Evolutionary conservation across 2,113 vertebrate genomes (phyloP).

Genomic region (Callaeas wilsoni): DNA sequence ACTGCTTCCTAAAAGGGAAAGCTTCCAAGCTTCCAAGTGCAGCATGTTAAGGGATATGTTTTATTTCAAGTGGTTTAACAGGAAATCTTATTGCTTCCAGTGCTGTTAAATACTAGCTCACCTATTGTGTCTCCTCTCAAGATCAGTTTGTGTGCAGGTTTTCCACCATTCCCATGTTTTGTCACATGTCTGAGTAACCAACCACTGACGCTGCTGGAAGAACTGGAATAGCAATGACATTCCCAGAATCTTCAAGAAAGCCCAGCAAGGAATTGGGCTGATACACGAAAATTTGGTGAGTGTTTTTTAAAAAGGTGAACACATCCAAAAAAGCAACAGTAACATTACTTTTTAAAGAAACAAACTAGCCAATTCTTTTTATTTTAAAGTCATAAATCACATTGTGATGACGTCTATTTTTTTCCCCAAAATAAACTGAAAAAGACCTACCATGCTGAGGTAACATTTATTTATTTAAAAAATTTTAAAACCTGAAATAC

Average conservation of each 20-base stretch:
- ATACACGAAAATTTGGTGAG: not conserved
- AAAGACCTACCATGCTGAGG: not conserved
- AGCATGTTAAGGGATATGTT: not conserved
- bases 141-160: not conserved
- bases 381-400: not conserved
- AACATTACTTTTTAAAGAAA: not conserved
- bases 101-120: not conserved
- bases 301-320: not conserved
- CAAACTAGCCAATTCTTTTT: not conserved
- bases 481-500: not conserved
- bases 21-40: not conserved
- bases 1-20: not conserved
- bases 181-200: not conserved
- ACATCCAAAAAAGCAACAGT: not conserved
- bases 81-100: not conserved
- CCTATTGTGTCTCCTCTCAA: not conserved
- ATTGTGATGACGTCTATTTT: not conserved
- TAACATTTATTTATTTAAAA: not conserved
- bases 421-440: not conserved
- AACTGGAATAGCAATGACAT: not conserved
- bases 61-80: conserved; percentile 4
- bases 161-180: not conserved
- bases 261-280: not conserved
- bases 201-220: not conserved
- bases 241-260: not conserved